phyloP scores from a whole-genome alignment of 2,888 invertebrate species.

The Lacanobia wlatinum region DNA sequence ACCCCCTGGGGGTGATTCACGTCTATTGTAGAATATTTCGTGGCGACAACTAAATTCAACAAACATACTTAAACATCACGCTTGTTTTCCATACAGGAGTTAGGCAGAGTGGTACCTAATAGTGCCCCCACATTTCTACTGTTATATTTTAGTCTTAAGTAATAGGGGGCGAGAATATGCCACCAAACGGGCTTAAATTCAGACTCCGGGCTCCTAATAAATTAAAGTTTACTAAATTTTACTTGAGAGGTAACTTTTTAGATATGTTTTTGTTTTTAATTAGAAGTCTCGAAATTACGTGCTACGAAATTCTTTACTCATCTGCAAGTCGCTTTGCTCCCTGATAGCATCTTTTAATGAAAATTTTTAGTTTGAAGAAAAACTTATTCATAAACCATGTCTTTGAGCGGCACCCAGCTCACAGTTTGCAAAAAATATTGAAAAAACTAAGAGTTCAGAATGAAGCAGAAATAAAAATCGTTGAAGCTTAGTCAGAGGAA shows the following conservation, averaged over 20 bases:
- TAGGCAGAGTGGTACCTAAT: not conserved
- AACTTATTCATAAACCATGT: constrained; percentile 15
- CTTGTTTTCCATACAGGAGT: not conserved
- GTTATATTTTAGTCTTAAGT: not conserved
- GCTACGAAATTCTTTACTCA: not conserved
- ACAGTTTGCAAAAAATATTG: constrained; percentile 4
- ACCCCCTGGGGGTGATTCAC: not conserved
- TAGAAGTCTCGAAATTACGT: not conserved
- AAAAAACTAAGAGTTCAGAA: not conserved
- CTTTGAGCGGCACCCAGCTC: not conserved
- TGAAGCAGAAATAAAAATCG: constrained; percentile 8
- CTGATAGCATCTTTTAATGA: not conserved
- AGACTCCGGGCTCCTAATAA: no score
- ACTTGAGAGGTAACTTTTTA: not conserved
- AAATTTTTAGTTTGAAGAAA: not conserved
- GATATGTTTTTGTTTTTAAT: not conserved
- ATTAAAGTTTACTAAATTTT: not conserved
- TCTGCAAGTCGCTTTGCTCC: not conserved
- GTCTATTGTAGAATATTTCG: not conserved
- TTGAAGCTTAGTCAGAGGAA: constrained; percentile 1
- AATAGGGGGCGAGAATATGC: not conserved
- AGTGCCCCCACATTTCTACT: not conserved
- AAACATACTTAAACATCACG: not conserved
- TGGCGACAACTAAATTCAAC: not conserved
- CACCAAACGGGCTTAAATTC: not conserved